These are phyloP conservation scores for Drosophila funebris DNA, from an alignment of 1,140 invertebrate genomes.

Conservation along the genomic window DNA sequence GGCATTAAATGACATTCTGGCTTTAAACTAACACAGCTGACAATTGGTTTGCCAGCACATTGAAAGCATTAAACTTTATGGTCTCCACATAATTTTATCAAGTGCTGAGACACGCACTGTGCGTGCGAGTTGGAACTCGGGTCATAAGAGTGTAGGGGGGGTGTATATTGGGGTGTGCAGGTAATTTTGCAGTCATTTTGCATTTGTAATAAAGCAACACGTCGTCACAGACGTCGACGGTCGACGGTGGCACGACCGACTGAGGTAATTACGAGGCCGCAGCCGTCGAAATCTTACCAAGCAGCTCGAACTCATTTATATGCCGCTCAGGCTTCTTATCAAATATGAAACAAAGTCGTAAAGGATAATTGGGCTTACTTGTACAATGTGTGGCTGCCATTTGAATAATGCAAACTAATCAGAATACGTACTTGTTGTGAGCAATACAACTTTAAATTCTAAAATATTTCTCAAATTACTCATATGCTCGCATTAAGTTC, in stretches of 20 bases:
- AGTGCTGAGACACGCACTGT: constrained; percentile 51
- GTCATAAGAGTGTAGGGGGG: constrained; percentile 3
- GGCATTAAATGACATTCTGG: constrained; percentile 18
- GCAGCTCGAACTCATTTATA: constrained; percentile 65
- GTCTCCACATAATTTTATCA: constrained; percentile 57
- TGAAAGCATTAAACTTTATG: constrained; percentile 68
- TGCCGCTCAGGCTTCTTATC: constrained; percentile 77
- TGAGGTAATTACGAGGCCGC: constrained; percentile 64
- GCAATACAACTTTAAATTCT: constrained; percentile 6
- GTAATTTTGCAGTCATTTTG: constrained; percentile 80
- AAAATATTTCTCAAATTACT: not conserved
- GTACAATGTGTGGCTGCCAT: constrained; percentile 52
- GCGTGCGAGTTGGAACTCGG: not conserved
- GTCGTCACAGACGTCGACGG: constrained; percentile 52
- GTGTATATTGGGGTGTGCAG: constrained; percentile 15
- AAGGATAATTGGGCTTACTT: constrained; percentile 77
- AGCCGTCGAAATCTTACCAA: constrained; percentile 24
- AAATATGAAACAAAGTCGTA: constrained; percentile 82
- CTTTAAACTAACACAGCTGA: constrained; percentile 56
- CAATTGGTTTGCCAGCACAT: constrained; percentile 59
- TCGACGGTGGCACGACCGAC: constrained; percentile 31
- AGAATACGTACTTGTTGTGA: constrained; percentile 43
- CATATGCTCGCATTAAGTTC: too few species aligned
- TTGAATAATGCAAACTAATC: constrained; percentile 78
- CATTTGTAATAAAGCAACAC: constrained; percentile 82